Evolutionary conservation across 2,888 invertebrate genomes (phyloP).

Genomic region (Plebejus melissa): DNA sequence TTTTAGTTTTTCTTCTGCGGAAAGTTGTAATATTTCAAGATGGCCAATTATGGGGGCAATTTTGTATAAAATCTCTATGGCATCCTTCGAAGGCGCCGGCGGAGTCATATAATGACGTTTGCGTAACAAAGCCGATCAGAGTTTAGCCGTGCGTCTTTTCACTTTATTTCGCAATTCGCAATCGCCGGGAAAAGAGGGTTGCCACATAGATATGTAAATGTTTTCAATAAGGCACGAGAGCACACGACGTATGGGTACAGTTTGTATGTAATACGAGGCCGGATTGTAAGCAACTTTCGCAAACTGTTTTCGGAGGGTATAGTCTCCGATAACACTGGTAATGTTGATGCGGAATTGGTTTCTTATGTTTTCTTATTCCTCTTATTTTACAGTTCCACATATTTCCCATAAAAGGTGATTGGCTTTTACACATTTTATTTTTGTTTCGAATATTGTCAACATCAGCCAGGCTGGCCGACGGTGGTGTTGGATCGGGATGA

Average conservation of each 20-base stretch:
- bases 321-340: conserved; percentile 26
- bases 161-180: conserved; percentile 30
- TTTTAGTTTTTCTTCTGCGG: conserved; percentile 8
- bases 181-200: conserved; percentile 38
- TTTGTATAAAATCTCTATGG: conserved; percentile 13
- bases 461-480: no score
- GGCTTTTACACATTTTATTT: background rate
- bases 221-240: conserved; percentile 61
- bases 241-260: conserved; percentile 37
- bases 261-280: conserved; percentile 30
- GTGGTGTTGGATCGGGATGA: no score
- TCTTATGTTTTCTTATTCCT: conserved; percentile 21
- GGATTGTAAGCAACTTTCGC: conserved; percentile 31
- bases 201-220: conserved; percentile 69
- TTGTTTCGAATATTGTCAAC: background rate
- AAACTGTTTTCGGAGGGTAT: conserved; percentile 29
- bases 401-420: background rate
- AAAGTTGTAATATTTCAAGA: conserved; percentile 23
- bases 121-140: conserved; percentile 29
- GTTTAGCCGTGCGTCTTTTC: conserved; percentile 31
- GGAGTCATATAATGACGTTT: conserved; percentile 25
- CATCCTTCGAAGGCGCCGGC: conserved; percentile 3
- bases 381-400: conserved; percentile 15
- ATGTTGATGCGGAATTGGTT: conserved; percentile 26
- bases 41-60: conserved; percentile 13